Percentiles rank a stretch among this genome's conserved stretches.
These are phyloP conservation scores for Eonycteris spelaea DNA, from an alignment of 2,113 vertebrate genomes.

Conservation along the genomic window DNA sequence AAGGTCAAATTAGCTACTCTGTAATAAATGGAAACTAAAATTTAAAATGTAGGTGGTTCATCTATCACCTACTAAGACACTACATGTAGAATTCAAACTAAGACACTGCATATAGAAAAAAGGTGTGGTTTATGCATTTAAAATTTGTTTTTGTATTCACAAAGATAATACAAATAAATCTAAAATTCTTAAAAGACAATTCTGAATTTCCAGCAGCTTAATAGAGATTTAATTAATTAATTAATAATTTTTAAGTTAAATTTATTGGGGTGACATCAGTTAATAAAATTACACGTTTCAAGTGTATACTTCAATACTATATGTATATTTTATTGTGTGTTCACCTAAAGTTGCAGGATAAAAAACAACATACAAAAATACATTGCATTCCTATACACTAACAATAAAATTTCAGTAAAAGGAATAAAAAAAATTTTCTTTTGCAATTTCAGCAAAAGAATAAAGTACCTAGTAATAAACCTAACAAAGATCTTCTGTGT, in stretches of 20 bases:
- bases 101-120: background rate
- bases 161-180: background rate
- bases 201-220: background rate
- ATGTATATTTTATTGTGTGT: too few relatives aligned
- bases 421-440: too few relatives aligned
- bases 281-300: too few relatives aligned
- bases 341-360: too few relatives aligned
- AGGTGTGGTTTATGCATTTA: background rate
- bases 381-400: background rate
- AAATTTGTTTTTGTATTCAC: background rate
- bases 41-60: background rate
- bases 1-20: constrained; percentile 19
- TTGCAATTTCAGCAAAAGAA: too few relatives aligned
- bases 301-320: too few relatives aligned
- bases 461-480: too few relatives aligned
- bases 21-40: constrained; percentile 20
- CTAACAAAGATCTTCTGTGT: background rate
- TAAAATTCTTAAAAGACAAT: background rate
- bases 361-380: too few relatives aligned
- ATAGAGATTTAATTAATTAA: background rate
- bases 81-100: background rate
- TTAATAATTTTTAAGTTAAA: too few relatives aligned
- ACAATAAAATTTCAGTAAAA: too few relatives aligned
- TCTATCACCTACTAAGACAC: background rate
- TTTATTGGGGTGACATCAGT: too few relatives aligned